phyloP scores from a whole-genome alignment of 2,113 vertebrate species.

The Urocolius indicus region DNA sequence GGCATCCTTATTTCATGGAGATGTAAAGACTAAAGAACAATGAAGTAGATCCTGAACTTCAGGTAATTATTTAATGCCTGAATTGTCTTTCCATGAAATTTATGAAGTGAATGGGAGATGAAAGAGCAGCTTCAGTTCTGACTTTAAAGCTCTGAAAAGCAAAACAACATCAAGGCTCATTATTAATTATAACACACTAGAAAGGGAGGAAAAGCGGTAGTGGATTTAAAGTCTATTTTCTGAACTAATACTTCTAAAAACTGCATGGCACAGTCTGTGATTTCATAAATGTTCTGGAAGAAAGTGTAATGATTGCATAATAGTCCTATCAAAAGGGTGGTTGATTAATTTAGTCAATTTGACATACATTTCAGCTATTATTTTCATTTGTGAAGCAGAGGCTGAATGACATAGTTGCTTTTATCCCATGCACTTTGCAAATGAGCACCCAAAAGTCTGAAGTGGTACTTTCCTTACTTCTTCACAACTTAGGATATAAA shows the following conservation, averaged over 20 bases:
- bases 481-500: neutral
- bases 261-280: conserved; percentile 41
- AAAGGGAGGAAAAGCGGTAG: neutral
- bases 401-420: conserved; percentile 21
- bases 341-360: conserved; percentile 73
- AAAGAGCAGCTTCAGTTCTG: neutral
- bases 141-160: conserved; percentile 13
- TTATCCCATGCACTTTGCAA: neutral
- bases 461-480: neutral
- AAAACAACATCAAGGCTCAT: neutral
- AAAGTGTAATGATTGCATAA: conserved; percentile 70
- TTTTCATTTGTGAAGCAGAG: conserved; percentile 63
- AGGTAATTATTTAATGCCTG: neutral
- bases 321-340: conserved; percentile 55
- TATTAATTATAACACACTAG: conserved; percentile 54
- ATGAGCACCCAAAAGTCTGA: neutral
- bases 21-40: neutral
- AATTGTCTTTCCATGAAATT: neutral
- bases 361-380: conserved; percentile 68
- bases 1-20: neutral
- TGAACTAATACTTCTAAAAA: conserved; percentile 65
- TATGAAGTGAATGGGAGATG: neutral
- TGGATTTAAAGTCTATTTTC: conserved; percentile 53
- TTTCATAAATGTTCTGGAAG: conserved; percentile 74
- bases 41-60: neutral